phyloP scores from a whole-genome alignment of 2,888 invertebrate genomes.

The Amphimallon solstitiale region DNA sequence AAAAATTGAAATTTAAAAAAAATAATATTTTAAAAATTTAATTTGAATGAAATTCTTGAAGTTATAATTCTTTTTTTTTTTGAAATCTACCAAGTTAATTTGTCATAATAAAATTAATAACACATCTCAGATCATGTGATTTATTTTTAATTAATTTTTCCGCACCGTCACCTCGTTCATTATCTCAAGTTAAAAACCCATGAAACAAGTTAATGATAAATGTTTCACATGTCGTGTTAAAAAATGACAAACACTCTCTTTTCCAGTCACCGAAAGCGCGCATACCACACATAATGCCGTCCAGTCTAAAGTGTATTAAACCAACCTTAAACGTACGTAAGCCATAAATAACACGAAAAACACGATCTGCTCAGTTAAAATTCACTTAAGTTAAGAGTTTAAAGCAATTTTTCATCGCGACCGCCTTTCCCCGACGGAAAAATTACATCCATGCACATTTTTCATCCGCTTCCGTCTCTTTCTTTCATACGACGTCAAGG shows the following conservation, averaged over 20 bases:
- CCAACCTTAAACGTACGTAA: not conserved
- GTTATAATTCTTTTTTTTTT: too few relatives aligned
- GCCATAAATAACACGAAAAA: constrained; percentile 4
- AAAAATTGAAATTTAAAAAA: too few relatives aligned
- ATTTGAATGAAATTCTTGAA: too few relatives aligned
- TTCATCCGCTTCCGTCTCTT: constrained; percentile 39
- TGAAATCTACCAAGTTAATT: too few relatives aligned
- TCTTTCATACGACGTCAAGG: constrained; percentile 11
- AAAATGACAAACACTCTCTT: not conserved
- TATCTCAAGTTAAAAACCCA: too few relatives aligned
- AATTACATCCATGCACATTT: constrained; percentile 45
- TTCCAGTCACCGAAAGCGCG: too few relatives aligned
- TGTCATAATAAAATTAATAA: too few relatives aligned
- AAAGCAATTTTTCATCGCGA: constrained; percentile 58
- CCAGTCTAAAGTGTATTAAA: not conserved
- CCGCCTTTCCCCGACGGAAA: constrained; percentile 35
- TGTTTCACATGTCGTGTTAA: not conserved
- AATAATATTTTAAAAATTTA: too few relatives aligned
- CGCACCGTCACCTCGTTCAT: too few relatives aligned
- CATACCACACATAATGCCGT: not conserved
- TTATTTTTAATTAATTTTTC: too few relatives aligned
- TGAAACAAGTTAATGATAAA: too few relatives aligned
- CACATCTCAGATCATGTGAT: too few relatives aligned
- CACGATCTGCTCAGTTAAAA: constrained; percentile 60
- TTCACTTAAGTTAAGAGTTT: constrained; percentile 61